Percentiles rank a stretch among this genome's conserved stretches.
Evolutionary conservation across 1,140 invertebrate genomes (phyloP).

Genomic region (Drosophila repleta): DNA sequence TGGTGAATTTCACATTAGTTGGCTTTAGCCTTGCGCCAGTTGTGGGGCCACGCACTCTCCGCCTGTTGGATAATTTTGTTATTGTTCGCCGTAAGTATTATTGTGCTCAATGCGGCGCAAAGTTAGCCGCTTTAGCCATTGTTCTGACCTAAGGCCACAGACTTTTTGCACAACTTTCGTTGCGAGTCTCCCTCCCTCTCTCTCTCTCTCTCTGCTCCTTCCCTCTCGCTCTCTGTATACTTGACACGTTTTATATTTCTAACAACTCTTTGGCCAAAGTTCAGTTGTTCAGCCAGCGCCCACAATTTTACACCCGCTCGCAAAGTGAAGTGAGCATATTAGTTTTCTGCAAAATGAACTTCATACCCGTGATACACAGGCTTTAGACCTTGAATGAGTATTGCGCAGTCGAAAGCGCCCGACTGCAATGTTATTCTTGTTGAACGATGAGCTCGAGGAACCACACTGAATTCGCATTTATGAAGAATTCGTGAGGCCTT

Average conservation of each 20-base stretch:
- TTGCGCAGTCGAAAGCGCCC: too few relatives aligned
- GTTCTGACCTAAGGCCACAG: slow-evolving; percentile 50
- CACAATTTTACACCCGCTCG: neutral
- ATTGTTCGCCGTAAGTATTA: slow-evolving; percentile 60
- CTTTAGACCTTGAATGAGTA: too few relatives aligned
- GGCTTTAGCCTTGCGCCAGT: slow-evolving; percentile 61
- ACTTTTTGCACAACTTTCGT: slow-evolving; percentile 59
- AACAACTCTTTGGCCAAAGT: slow-evolving; percentile 33
- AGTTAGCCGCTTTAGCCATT: slow-evolving; percentile 41
- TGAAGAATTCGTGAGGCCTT: too few relatives aligned
- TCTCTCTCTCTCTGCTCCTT: neutral
- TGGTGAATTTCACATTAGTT: slow-evolving; percentile 66
- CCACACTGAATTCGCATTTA: too few relatives aligned
- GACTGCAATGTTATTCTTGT: too few relatives aligned
- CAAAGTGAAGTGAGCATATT: too few relatives aligned
- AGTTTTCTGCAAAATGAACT: too few relatives aligned
- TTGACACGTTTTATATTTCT: slow-evolving; percentile 76
- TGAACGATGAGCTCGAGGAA: too few relatives aligned
- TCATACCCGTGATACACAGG: too few relatives aligned
- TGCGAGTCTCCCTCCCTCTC: slow-evolving; percentile 4
- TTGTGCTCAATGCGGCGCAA: slow-evolving; percentile 69
- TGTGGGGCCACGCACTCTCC: neutral
- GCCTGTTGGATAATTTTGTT: slow-evolving; percentile 58
- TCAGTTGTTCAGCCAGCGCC: slow-evolving; percentile 45
- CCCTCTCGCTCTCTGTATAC: slow-evolving; percentile 24